Evolutionary conservation across 2,888 invertebrate species (phyloP).

Genomic region (Idaea straminata): DNA sequence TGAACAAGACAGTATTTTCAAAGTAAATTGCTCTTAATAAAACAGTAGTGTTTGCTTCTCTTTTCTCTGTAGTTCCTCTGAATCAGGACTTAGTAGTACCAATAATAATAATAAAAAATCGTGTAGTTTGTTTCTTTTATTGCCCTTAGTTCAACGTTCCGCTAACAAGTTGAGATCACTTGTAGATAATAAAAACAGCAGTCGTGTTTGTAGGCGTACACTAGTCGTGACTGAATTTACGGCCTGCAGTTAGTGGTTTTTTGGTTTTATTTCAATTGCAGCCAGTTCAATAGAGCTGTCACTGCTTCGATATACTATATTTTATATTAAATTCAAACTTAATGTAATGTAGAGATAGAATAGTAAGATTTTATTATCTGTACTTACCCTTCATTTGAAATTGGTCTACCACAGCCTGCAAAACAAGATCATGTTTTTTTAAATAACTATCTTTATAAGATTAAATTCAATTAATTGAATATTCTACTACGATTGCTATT

Average conservation of each 20-base stretch:
- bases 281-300: background rate
- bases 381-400: too few relatives aligned
- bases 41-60: too few relatives aligned
- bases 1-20: too few relatives aligned
- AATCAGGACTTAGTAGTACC: background rate
- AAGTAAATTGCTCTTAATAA: too few relatives aligned
- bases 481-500: too few relatives aligned
- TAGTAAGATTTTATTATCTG: too few relatives aligned
- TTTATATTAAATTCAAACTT: too few relatives aligned
- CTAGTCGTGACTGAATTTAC: constrained; percentile 12
- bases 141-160: background rate
- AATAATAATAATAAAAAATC: background rate
- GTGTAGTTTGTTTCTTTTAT: background rate
- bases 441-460: too few relatives aligned
- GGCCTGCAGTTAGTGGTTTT: constrained; percentile 9
- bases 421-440: too few relatives aligned
- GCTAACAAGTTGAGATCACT: background rate
- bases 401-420: too few relatives aligned
- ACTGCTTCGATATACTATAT: background rate
- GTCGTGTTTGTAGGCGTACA: background rate
- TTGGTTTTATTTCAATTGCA: constrained; percentile 13
- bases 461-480: too few relatives aligned
- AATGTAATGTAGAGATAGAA: too few relatives aligned
- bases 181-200: background rate
- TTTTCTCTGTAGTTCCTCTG: background rate